Evolutionary conservation across 37 sponge, comb jelly and placozoan species (phyloP), one percentile per base, ranked within the genome.

Genomic region (Beroe forskalii): DNA sequence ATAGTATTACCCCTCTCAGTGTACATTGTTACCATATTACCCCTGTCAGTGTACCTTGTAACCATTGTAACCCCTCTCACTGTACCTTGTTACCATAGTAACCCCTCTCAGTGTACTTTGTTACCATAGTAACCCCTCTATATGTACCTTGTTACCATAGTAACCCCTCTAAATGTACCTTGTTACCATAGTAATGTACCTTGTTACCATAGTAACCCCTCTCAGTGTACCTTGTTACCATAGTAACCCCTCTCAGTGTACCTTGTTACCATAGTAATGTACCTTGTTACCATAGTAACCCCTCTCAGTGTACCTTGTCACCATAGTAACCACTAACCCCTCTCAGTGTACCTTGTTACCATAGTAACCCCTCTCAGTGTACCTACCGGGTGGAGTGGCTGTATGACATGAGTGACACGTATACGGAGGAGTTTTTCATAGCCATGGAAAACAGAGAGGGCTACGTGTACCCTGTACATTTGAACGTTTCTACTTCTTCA

Each of bases 341-440:
- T 48, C 55, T 17, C 12, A 17, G 55, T 6, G 6, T 48, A 48
- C 55, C 55, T 17, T 48, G 55, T 17, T 48, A 6, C 55, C 6
- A 48, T 48, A 48, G 12, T 12, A 17, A 6, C 55, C 12, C 12
- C 12, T 48, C 12, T 48, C 72, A 69, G 72, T 69, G 72, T 33
- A 32, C 72, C 19, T 69, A 69, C 72, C 72, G 72, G 32, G 72
- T 69, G 2, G 72, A 69, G 38, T 27, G 32, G 17, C 27, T 69
- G 39, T 69, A 33, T 17, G 39, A 69, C 72, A 36, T 48, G 12
- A 48, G 12, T 12, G 12, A 48, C 12, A 6, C 12, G 55, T 48
- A 48, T 12, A 48, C 55, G 55, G 55, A 48, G 55, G 55, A 48
- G 55, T 48, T 48, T 48, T 48, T 48, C 55, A 12, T 17, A 12